Percentiles rank a stretch among this genome's conserved stretches.
These are phyloP conservation scores for Camelus bactrianus DNA, from an alignment of 2,113 vertebrate genomes.

Conservation along the genomic window DNA sequence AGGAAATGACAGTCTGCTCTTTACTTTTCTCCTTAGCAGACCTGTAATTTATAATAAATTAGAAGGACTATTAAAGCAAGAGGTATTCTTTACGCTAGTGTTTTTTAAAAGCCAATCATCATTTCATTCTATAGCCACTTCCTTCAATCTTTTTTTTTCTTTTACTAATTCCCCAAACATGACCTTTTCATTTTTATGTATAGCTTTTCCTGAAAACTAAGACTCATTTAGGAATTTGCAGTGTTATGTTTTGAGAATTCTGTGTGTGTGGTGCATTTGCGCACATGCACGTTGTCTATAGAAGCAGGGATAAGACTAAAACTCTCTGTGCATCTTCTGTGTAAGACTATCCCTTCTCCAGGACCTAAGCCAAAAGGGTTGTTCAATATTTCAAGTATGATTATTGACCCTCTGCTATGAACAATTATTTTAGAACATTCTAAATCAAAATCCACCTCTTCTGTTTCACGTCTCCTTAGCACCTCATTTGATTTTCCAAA, in stretches of 20 bases:
- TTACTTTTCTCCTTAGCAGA: conserved; percentile 58
- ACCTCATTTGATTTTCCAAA: not conserved
- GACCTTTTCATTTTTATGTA: conserved; percentile 9
- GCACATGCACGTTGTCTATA: fast-evolving
- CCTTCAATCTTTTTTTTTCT: not conserved
- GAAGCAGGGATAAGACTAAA: not conserved
- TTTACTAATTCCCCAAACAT: not conserved
- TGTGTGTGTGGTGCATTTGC: not conserved
- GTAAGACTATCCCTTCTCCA: not conserved
- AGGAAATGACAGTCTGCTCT: conserved; percentile 29
- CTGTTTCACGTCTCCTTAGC: not conserved
- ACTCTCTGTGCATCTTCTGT: not conserved
- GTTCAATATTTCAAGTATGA: conserved; percentile 8
- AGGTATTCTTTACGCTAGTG: not conserved
- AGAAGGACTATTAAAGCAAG: conserved; percentile 62
- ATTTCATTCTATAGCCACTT: conserved; percentile 38
- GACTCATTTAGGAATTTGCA: not conserved
- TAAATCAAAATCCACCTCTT: conserved; percentile 31
- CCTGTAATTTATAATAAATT: conserved; percentile 60
- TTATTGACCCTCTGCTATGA: not conserved
- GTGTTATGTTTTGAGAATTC: not conserved
- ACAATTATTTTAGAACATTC: not conserved
- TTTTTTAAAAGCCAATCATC: conserved; percentile 23
- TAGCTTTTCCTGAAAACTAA: not conserved
- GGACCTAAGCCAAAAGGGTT: not conserved